Conservation (phyloP, 2,113 vertebrate species). For the Gyps fulvus region DNA sequence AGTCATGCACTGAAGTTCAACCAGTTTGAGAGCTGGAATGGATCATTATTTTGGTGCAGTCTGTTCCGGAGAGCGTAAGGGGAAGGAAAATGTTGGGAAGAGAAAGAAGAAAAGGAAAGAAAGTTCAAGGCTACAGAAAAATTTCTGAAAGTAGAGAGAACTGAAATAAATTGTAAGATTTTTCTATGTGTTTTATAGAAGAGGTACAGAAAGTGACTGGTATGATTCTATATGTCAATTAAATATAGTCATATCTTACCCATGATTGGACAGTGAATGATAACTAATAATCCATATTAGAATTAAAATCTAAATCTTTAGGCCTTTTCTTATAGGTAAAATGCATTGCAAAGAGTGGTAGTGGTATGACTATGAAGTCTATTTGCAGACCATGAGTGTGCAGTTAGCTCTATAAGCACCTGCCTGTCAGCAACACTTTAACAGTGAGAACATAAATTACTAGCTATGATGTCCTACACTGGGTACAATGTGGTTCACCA, state of each 20-base stretch:
- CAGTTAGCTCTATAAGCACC: background rate
- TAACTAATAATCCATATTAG: background rate
- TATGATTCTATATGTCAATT: background rate
- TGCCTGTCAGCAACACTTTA: background rate
- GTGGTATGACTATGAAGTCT: background rate
- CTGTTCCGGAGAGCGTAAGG: background rate
- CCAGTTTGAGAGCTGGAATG: background rate
- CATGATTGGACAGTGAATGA: background rate
- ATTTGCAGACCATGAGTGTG: background rate
- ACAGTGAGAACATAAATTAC: background rate
- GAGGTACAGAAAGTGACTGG: background rate
- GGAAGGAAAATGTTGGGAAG: background rate
- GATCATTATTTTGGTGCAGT: background rate
- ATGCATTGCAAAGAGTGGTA: background rate
- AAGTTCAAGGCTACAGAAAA: background rate
- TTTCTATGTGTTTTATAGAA: background rate
- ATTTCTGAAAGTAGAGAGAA: background rate
- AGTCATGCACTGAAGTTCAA: background rate
- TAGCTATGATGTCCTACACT: background rate
- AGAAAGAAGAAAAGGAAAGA: background rate
- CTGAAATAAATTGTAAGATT: background rate
- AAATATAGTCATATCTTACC: background rate
- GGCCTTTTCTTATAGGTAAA: background rate
- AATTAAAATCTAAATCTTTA: background rate
- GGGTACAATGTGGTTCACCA: background rate